Evolutionary conservation across 2,888 invertebrate genomes (phyloP).

Genomic region (Phorcus lineatus): DNA sequence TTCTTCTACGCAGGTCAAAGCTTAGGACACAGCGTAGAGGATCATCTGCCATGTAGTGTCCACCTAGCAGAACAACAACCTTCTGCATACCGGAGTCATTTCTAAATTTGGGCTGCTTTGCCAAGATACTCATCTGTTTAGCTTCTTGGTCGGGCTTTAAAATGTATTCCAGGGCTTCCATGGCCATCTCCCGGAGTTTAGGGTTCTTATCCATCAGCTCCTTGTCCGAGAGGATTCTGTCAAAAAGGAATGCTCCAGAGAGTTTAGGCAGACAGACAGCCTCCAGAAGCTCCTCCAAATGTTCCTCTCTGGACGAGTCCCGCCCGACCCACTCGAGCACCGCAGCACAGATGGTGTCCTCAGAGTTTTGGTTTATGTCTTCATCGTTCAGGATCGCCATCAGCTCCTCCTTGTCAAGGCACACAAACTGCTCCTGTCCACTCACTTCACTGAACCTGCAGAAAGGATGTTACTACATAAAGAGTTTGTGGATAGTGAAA

Average conservation of each 20-base stretch:
- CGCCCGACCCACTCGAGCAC: constrained; percentile 32
- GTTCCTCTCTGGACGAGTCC: constrained; percentile 13
- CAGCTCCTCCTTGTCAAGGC: constrained; percentile 27
- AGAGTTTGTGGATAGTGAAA: not conserved
- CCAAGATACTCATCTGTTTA: not conserved
- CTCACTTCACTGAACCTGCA: constrained; percentile 9
- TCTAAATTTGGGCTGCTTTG: constrained; percentile 18
- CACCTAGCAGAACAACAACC: constrained; percentile 30
- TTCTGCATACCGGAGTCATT: constrained; percentile 20
- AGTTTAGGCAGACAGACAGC: constrained; percentile 35
- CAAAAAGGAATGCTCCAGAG: constrained; percentile 26
- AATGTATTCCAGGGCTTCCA: constrained; percentile 32
- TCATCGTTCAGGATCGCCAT: not conserved
- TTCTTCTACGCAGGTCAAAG: constrained; percentile 3
- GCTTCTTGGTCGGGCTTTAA: constrained; percentile 29
- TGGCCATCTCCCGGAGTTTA: constrained; percentile 17
- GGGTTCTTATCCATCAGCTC: constrained; percentile 23
- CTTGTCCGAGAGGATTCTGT: constrained; percentile 22
- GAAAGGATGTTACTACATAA: not conserved
- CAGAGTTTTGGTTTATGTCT: not conserved
- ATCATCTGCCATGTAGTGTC: constrained; percentile 25
- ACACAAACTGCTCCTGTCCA: not conserved
- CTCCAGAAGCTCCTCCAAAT: constrained; percentile 30
- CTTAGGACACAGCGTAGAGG: constrained; percentile 28
- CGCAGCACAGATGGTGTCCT: constrained; percentile 24